Evolutionary conservation across 2,797 vertebrate species (phyloP).

Genomic region (Macropus fuliginosus): DNA sequence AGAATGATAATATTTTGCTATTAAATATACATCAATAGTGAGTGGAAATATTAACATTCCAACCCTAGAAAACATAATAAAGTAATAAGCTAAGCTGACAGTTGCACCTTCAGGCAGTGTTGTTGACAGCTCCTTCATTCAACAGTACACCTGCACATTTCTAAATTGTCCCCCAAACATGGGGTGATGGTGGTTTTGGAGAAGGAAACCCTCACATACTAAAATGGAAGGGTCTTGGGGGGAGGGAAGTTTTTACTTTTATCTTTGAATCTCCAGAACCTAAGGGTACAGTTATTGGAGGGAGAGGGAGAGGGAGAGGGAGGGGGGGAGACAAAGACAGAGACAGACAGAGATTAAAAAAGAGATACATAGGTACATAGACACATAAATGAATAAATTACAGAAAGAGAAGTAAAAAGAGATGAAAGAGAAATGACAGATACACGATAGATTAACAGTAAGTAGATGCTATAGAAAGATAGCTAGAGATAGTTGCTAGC

Average conservation of each 20-base stretch:
- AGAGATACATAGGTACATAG: too few species aligned
- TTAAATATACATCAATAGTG: conserved; percentile 16
- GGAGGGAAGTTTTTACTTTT: neutral
- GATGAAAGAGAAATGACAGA: neutral
- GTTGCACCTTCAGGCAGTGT: neutral
- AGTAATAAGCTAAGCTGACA: neutral
- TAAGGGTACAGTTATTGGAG: neutral
- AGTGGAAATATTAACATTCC: conserved; percentile 23
- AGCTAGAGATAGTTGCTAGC: neutral
- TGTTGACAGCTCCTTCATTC: neutral
- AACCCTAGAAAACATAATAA: conserved; percentile 14
- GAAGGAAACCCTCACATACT: neutral
- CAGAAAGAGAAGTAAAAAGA: neutral
- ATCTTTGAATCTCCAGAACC: neutral
- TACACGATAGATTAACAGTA: neutral
- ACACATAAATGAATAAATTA: neutral
- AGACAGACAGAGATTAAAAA: too few species aligned
- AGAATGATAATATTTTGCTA: conserved; percentile 46
- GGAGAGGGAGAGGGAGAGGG: neutral
- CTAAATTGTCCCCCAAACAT: neutral
- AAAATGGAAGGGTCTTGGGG: neutral
- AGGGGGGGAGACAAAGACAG: too few species aligned
- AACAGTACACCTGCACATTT: neutral
- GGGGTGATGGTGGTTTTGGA: neutral
- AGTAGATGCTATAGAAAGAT: neutral